Conservation (phyloP, 2,113 vertebrate species). For the Spermophilus dauricus region DNA sequence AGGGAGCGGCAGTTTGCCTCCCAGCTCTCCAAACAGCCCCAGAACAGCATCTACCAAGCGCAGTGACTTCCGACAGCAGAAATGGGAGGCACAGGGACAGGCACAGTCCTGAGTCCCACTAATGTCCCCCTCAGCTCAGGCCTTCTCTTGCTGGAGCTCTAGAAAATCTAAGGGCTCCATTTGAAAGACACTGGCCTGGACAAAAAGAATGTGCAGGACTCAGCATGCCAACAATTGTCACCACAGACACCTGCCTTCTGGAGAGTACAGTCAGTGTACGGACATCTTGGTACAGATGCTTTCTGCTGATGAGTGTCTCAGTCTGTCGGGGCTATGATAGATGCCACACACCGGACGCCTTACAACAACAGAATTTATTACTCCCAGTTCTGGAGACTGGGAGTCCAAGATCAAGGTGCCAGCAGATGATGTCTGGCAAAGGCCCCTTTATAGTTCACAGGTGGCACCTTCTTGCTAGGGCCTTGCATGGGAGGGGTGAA, state of each 20-base stretch:
- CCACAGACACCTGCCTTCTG: accelerated
- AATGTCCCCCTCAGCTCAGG: accelerated
- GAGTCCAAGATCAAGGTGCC: neutral
- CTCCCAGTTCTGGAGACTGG: neutral
- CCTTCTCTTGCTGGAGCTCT: neutral
- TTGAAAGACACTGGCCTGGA: neutral
- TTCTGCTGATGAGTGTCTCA: neutral
- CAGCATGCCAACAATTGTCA: neutral
- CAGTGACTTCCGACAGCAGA: no score
- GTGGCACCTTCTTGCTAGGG: neutral
- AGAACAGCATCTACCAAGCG: accelerated
- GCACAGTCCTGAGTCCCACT: neutral
- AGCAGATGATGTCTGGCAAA: no score
- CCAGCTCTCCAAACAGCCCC: accelerated
- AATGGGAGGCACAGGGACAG: accelerated
- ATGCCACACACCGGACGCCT: neutral
- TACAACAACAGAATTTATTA: neutral
- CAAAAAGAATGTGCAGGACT: neutral
- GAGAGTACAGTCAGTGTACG: accelerated
- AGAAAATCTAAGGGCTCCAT: neutral
- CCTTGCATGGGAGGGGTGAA: no score
- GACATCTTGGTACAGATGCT: accelerated
- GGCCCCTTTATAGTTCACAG: neutral
- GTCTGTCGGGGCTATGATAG: no score
- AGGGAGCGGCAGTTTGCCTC: accelerated